Evolutionary conservation across 2,113 vertebrate genomes (phyloP).

Genomic region (Epinephelus fuscoguttatus): DNA sequence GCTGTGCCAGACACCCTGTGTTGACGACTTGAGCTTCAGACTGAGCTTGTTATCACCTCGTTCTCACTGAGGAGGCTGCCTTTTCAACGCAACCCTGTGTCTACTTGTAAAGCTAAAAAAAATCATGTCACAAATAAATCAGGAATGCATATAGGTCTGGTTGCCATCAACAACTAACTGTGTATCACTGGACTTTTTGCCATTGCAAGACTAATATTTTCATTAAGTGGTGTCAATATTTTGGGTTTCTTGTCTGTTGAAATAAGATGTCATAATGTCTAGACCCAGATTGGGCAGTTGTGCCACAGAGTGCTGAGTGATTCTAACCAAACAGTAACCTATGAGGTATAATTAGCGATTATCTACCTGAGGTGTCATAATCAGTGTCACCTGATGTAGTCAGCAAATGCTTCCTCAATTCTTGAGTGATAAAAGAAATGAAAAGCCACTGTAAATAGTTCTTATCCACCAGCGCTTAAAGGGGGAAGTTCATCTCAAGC

Average conservation of each 20-base stretch:
- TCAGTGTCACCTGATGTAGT: not conserved
- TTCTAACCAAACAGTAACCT: not conserved
- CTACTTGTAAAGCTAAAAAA: not conserved
- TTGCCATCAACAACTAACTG: not conserved
- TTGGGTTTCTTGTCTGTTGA: not conserved
- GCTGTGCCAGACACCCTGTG: conserved; percentile 59
- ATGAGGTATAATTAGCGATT: no score
- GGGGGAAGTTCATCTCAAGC: not conserved
- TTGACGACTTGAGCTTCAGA: not conserved
- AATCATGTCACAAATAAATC: fast-evolving
- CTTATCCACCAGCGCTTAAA: not conserved
- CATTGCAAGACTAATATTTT: not conserved
- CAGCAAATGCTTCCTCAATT: not conserved
- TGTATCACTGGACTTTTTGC: not conserved
- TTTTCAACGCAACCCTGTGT: not conserved
- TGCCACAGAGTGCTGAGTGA: not conserved
- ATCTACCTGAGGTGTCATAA: not conserved
- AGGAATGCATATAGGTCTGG: not conserved
- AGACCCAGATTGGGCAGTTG: not conserved
- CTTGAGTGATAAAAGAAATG: not conserved
- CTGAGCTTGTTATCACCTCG: conserved; percentile 49
- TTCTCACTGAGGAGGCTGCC: conserved; percentile 25
- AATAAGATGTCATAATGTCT: not conserved
- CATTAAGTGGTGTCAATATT: not conserved
- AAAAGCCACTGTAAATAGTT: not conserved